Evolutionary conservation across 2,888 invertebrate species (phyloP).

Genomic region (Mesoligia furuncula): DNA sequence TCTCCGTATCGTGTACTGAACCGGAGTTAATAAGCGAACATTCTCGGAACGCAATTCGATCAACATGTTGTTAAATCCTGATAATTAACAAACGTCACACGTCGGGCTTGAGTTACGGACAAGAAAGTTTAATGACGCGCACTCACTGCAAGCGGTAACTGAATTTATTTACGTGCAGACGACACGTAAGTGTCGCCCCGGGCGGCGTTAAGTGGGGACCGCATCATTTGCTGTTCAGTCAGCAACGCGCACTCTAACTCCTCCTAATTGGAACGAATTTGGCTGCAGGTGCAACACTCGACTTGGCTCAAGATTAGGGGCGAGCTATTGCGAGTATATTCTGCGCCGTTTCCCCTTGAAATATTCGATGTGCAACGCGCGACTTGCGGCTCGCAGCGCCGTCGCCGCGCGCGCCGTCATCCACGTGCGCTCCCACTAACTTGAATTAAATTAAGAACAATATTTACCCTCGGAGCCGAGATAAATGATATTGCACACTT

Average conservation of each 20-base stretch:
- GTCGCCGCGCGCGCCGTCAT: slow-evolving; percentile 75
- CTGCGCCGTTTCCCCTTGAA: slow-evolving; percentile 84
- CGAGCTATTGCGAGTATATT: slow-evolving; percentile 88
- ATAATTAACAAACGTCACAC: slow-evolving; percentile 84
- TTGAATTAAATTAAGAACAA: slow-evolving; percentile 90
- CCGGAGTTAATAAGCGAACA: slow-evolving; percentile 61
- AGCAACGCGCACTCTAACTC: slow-evolving; percentile 88
- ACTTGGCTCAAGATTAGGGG: slow-evolving; percentile 89
- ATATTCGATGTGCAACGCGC: slow-evolving; percentile 88
- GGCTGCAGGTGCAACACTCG: slow-evolving; percentile 90
- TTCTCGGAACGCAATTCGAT: slow-evolving; percentile 63
- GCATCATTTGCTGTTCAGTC: slow-evolving; percentile 90
- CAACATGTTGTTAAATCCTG: slow-evolving; percentile 74
- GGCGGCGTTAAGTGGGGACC: slow-evolving; percentile 87
- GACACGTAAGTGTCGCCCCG: slow-evolving; percentile 85
- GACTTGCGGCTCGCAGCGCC: slow-evolving; percentile 81
- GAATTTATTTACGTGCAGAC: slow-evolving; percentile 87
- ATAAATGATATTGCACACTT: slow-evolving; percentile 89
- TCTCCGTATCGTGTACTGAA: slow-evolving; percentile 44
- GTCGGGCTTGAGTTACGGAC: slow-evolving; percentile 79
- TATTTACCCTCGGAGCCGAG: slow-evolving; percentile 87
- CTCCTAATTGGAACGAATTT: slow-evolving; percentile 90
- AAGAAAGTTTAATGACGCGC: slow-evolving; percentile 88
- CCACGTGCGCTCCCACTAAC: slow-evolving; percentile 83
- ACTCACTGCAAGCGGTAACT: slow-evolving; percentile 85